Conservation (phyloP, 2,888 invertebrate species). For the Drosophila sordidula region DNA sequence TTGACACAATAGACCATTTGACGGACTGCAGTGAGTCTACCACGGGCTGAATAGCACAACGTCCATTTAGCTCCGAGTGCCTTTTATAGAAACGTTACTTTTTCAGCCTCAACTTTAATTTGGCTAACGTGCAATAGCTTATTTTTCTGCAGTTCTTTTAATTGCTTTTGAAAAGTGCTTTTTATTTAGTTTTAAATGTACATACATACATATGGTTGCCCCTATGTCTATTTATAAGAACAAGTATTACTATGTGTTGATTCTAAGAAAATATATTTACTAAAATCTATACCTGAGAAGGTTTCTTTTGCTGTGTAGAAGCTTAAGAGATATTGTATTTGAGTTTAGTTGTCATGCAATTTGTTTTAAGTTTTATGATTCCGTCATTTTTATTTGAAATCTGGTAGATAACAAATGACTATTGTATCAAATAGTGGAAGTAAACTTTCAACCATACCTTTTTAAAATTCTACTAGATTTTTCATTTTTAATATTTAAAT, state of each 20-base stretch:
- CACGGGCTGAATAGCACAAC: constrained; percentile 32
- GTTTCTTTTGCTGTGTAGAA: neutral
- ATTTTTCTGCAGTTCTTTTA: constrained; percentile 42
- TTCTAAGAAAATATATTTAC: constrained; percentile 50
- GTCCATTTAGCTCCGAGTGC: constrained; percentile 40
- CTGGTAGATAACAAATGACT: too few species aligned
- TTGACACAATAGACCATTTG: constrained; percentile 47
- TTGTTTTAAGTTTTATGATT: neutral
- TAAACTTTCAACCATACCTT: too few species aligned
- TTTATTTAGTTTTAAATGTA: constrained; percentile 61
- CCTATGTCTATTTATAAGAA: constrained; percentile 47
- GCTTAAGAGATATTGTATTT: neutral
- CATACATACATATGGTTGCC: constrained; percentile 26
- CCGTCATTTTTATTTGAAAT: too few species aligned
- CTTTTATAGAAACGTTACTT: constrained; percentile 27
- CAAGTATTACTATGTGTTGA: constrained; percentile 65
- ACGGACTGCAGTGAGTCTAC: constrained; percentile 56
- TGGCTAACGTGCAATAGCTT: constrained; percentile 51
- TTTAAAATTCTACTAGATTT: too few species aligned
- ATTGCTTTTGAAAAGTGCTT: constrained; percentile 54
- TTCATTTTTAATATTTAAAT: too few species aligned
- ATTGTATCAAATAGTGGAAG: neutral
- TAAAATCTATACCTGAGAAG: constrained; percentile 9
- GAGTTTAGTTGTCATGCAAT: too few species aligned
- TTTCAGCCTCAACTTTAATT: constrained; percentile 31